A percentile compares a stretch with the other conserved stretches of the same genome.
These are phyloP conservation scores for Antechinus stuartii DNA, from an alignment of 2,113 vertebrate genomes.

Conservation along the genomic window DNA sequence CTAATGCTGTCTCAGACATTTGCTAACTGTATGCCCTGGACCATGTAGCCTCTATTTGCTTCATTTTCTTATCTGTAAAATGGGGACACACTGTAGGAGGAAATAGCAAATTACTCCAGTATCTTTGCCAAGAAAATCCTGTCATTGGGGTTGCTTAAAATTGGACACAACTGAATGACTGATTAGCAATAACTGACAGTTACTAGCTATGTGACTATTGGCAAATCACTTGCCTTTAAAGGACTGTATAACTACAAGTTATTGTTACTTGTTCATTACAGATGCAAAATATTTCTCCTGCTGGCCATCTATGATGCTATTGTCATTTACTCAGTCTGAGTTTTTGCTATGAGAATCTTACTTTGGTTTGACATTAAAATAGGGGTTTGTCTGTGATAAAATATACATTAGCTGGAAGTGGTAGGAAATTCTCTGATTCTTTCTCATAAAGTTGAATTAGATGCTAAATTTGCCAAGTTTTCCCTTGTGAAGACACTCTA, in stretches of 20 bases:
- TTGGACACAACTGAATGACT: too few relatives aligned
- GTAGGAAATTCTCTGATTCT: not conserved
- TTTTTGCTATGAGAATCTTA: not conserved
- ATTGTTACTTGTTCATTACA: not conserved
- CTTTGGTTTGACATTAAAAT: not conserved
- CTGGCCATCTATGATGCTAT: not conserved
- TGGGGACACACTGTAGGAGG: too few relatives aligned
- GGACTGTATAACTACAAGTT: not conserved
- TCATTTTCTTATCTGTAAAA: too few relatives aligned
- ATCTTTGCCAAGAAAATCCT: too few relatives aligned
- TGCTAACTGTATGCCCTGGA: too few relatives aligned
- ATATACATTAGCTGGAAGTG: too few relatives aligned
- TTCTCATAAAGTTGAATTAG: not conserved
- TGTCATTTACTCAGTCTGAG: not conserved
- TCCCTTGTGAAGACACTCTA: not conserved
- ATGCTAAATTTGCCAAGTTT: not conserved
- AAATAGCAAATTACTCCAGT: too few relatives aligned
- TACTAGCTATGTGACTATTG: too few relatives aligned
- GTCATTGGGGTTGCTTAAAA: too few relatives aligned
- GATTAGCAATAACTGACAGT: too few relatives aligned
- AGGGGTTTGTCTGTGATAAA: not conserved
- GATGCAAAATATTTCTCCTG: not conserved
- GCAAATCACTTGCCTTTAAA: not conserved
- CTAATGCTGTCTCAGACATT: too few relatives aligned
- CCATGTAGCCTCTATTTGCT: too few relatives aligned